These are phyloP conservation scores for Rhagoletis pomonella DNA, from an alignment of 1,140 invertebrate species.

Conservation along the genomic window DNA sequence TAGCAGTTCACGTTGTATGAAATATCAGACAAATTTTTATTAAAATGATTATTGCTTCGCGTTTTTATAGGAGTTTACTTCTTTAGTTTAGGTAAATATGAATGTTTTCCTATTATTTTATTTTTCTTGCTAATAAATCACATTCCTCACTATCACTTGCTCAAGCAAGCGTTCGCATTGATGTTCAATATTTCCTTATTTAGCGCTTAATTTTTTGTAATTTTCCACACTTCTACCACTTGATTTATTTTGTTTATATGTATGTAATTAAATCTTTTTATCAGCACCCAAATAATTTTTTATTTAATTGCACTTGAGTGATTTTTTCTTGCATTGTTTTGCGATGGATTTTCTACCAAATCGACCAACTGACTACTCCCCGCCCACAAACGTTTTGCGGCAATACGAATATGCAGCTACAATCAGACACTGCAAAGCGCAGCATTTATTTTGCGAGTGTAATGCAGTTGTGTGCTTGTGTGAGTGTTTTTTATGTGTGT, in stretches of 20 bases:
- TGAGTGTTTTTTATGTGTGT: background rate
- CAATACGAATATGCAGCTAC: slow-evolving; percentile 38
- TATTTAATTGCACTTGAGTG: background rate
- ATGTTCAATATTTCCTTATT: no score
- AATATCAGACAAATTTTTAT: background rate
- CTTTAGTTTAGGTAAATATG: no score
- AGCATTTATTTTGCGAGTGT: slow-evolving; percentile 30
- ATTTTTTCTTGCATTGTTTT: slow-evolving; percentile 33
- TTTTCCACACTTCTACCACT: background rate
- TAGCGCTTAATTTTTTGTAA: background rate
- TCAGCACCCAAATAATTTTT: background rate
- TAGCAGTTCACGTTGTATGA: background rate
- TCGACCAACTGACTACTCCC: slow-evolving; percentile 18
- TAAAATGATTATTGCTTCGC: background rate
- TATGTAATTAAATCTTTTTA: no score
- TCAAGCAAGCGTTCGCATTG: no score
- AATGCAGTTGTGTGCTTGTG: background rate
- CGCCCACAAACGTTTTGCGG: slow-evolving; percentile 41
- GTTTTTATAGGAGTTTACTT: background rate
- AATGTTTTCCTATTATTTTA: background rate
- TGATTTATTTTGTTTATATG: background rate
- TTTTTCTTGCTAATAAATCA: background rate
- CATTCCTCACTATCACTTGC: background rate
- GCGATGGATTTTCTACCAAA: slow-evolving; percentile 43
- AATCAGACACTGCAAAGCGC: slow-evolving; percentile 24